Percentiles rank a stretch among this genome's conserved stretches.
phyloP scores from a whole-genome alignment of 2,113 vertebrate genomes.

The Myotis yumanensis region DNA sequence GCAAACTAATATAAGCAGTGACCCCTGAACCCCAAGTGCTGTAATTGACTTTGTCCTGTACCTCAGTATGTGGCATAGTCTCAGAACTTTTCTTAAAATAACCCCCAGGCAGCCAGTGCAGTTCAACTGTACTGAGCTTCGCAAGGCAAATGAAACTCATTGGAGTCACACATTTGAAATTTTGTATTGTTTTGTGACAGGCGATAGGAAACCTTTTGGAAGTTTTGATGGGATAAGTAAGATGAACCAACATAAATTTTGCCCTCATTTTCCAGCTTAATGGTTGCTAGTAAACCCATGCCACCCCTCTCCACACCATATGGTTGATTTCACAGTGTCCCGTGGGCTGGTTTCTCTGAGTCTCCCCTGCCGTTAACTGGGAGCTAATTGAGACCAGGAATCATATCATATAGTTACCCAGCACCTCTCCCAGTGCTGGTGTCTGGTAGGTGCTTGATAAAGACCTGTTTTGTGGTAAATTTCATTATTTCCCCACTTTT shows the following conservation, averaged over 20 bases:
- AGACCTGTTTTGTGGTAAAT: not conserved
- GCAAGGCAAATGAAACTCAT: not conserved
- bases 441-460: not conserved
- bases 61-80: not conserved
- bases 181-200: not conserved
- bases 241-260: not conserved
- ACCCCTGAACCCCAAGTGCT: not conserved
- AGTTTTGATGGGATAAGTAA: not conserved
- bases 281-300: not conserved
- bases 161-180: not conserved
- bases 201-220: not conserved
- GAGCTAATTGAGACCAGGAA: not conserved
- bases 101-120: not conserved
- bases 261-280: not conserved
- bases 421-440: not conserved
- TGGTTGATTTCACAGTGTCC: not conserved
- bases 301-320: not conserved
- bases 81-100: not conserved
- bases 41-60: not conserved
- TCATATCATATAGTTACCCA: not conserved
- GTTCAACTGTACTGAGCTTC: no score
- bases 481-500: not conserved
- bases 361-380: not conserved
- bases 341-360: not conserved
- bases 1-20: not conserved